Evolutionary conservation across 2,888 invertebrate genomes (phyloP).

Genomic region (Chrysolina oricalcia): DNA sequence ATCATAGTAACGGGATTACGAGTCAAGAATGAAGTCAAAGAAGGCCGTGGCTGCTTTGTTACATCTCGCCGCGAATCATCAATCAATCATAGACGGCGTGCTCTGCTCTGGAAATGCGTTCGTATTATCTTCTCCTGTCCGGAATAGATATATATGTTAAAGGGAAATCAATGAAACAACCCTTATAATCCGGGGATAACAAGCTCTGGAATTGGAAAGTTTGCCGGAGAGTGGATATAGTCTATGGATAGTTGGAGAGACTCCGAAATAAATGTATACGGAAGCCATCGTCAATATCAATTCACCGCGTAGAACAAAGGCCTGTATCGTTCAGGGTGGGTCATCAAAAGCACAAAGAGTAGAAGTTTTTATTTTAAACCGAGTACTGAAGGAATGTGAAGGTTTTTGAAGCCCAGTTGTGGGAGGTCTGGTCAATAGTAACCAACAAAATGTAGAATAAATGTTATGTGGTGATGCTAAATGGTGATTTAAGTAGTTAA

Average conservation of each 20-base stretch:
- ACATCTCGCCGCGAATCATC: slow-evolving; percentile 31
- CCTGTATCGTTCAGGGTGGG: not conserved
- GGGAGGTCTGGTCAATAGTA: too few species aligned
- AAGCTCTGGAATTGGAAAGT: slow-evolving; percentile 53
- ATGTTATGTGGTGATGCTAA: too few species aligned
- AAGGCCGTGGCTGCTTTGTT: slow-evolving; percentile 27
- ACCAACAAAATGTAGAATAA: too few species aligned
- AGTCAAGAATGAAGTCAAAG: slow-evolving; percentile 29
- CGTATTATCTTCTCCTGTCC: slow-evolving; percentile 27
- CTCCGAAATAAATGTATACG: slow-evolving; percentile 22
- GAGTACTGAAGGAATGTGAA: too few species aligned
- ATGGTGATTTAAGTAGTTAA: too few species aligned
- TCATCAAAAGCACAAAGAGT: not conserved
- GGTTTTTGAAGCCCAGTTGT: too few species aligned
- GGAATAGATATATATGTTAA: slow-evolving; percentile 50
- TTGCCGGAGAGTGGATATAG: slow-evolving; percentile 45
- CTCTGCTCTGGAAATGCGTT: slow-evolving; percentile 22
- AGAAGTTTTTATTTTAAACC: too few species aligned
- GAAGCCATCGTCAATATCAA: not conserved
- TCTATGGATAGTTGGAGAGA: slow-evolving; percentile 31
- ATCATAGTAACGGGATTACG: slow-evolving; percentile 12
- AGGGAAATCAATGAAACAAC: slow-evolving; percentile 59
- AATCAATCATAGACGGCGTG: slow-evolving; percentile 24
- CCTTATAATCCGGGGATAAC: slow-evolving; percentile 59
- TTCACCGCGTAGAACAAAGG: too few species aligned